phyloP scores from a whole-genome alignment of 2,888 invertebrate species.

The Nebria salina region DNA sequence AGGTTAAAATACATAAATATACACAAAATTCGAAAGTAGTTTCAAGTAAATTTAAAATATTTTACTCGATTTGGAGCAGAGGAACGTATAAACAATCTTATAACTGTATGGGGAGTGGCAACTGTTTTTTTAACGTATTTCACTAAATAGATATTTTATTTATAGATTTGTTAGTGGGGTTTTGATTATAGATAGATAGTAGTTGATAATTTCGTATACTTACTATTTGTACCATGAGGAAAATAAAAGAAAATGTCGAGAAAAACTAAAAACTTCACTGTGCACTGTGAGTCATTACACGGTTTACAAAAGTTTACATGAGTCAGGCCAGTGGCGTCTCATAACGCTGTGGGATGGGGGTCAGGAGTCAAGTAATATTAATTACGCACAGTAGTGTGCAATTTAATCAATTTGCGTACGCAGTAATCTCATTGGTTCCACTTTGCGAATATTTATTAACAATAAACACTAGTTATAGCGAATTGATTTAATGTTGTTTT shows the following conservation, averaged over 20 bases:
- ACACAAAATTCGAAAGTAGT: background rate
- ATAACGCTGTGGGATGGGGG: background rate
- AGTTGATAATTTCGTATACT: constrained; percentile 19
- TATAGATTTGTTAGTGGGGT: constrained; percentile 16
- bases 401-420: too few relatives aligned
- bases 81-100: background rate
- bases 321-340: constrained; percentile 21
- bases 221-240: constrained; percentile 35
- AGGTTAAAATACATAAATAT: constrained; percentile 23
- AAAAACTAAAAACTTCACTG: constrained; percentile 32
- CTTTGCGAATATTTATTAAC: too few relatives aligned
- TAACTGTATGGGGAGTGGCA: constrained; percentile 39
- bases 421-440: too few relatives aligned
- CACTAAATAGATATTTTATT: background rate
- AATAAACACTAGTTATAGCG: too few relatives aligned
- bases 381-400: too few relatives aligned
- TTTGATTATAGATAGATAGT: constrained; percentile 8
- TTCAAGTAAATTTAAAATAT: background rate
- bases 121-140: constrained; percentile 19
- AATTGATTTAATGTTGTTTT: too few relatives aligned
- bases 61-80: background rate
- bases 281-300: constrained; percentile 40
- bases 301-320: constrained; percentile 18
- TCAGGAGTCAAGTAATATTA: too few relatives aligned
- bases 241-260: constrained; percentile 30